Evolutionary conservation across 2,113 vertebrate genomes (phyloP).

Genomic region (Coturnix japonica): DNA sequence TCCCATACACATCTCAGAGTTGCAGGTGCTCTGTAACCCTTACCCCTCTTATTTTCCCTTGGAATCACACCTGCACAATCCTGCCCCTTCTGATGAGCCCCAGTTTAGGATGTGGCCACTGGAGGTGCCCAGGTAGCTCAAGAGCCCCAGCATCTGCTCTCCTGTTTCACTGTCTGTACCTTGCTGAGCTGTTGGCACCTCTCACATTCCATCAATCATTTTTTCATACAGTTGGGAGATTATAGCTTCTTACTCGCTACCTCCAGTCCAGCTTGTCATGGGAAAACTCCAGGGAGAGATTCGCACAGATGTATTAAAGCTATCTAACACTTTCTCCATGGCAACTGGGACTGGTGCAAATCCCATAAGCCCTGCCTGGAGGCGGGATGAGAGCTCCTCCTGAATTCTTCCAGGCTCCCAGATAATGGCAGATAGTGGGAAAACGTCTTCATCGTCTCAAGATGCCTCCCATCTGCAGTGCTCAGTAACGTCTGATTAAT

Average conservation of each 20-base stretch:
- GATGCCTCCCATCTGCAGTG: conserved; percentile 28
- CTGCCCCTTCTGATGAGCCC: neutral
- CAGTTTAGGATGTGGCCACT: neutral
- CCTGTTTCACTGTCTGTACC: neutral
- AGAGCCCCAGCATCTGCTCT: neutral
- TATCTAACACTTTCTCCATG: conserved; percentile 78
- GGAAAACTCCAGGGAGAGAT: conserved; percentile 75
- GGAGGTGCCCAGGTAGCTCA: neutral
- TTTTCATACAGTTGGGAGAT: conserved; percentile 70
- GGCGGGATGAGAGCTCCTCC: conserved; percentile 1
- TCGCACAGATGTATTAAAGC: conserved; percentile 64
- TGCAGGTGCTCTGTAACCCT: neutral
- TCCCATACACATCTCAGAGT: neutral
- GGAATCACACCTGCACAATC: neutral
- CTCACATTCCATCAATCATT: conserved; percentile 61
- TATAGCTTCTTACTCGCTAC: conserved; percentile 66
- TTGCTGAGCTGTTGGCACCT: neutral
- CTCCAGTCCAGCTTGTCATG: conserved; percentile 71
- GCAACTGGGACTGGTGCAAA: conserved; percentile 70
- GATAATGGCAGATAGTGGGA: neutral
- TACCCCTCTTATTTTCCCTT: neutral
- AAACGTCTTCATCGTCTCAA: conserved; percentile 50
- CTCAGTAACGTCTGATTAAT: conserved; percentile 23
- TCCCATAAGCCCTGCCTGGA: conserved; percentile 40
- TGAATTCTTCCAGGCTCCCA: neutral